Base-by-base conservation (phyloP, 2,113 vertebrate species). In the Jaculus jaculus region DNA sequence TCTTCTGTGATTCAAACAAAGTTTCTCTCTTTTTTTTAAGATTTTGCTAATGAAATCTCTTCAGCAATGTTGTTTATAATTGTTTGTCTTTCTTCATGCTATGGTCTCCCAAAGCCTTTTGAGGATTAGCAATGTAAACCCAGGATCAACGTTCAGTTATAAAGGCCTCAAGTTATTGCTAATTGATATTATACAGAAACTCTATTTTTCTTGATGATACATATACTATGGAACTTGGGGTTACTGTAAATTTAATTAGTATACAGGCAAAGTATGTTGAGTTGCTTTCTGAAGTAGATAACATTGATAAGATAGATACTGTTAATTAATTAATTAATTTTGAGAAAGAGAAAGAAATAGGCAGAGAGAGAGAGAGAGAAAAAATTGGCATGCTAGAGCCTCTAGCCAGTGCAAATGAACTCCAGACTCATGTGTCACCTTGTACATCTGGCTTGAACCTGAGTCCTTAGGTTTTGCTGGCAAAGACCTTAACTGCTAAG, bases 1-100 rank as follows among this genome's bases (percentile, higher is more conserved):
- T 84, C 80, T 91, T 94, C 66, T 93, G 81, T 78, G 80, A 77
- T 32, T 89, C 47, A 87, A 39, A 84, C 87, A 87, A 89, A 89
- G 39, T 78, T 90, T 92, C 63, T 37, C 39, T 75, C 68, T 37
- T 84, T 71, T 71, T 90, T 96, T 88, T 72, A 80, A 34, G 61
- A 78, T 9, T n/a, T 81, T 68, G 54, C 47, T 86, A 24, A 34
- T 86, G 68, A 61, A 93, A 87, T 93, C 18, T 87, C 32, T 87
- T 87, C 28, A 68, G 54, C 54, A 83, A 75, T 86, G 61, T 39
- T 34, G 61, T 21, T 58, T 82, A 39, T 83, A 42, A 32, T 75
- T 51, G 1, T 66, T 87, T 72, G 15, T 85, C 2, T 84, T 23
- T 86, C 26, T 1, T 0, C 3, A 18, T 71, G 47, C 1, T 30